These are phyloP conservation scores for Lochmaea crataegi DNA, from an alignment of 2,888 invertebrate genomes.

Conservation along the genomic window DNA sequence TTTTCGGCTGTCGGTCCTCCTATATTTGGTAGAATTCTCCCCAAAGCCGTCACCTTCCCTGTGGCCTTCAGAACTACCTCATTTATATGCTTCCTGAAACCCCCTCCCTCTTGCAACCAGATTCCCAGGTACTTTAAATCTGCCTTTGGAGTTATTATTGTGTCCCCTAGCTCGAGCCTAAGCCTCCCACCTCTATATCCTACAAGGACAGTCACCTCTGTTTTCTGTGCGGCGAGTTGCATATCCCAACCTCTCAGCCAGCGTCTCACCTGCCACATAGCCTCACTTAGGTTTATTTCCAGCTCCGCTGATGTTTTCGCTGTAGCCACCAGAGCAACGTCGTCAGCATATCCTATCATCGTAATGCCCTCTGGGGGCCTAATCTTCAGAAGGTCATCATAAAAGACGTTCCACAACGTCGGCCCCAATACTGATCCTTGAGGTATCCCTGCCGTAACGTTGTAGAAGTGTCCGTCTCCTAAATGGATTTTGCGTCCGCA, in stretches of 20 bases:
- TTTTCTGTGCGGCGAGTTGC: no score
- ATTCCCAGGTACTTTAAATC: no score
- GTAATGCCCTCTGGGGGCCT: background rate
- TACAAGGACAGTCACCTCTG: no score
- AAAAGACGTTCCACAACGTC: slow-evolving; percentile 32
- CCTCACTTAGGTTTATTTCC: background rate
- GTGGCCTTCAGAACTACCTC: no score
- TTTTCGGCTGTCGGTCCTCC: slow-evolving; percentile 24
- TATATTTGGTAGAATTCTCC: slow-evolving; percentile 44
- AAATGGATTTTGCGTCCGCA: no score
- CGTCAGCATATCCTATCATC: slow-evolving; percentile 14
- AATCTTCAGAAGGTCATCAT: slow-evolving; percentile 28
- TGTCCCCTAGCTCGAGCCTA: no score
- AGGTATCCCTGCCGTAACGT: no score
- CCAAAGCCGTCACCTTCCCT: background rate
- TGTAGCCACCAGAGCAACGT: background rate
- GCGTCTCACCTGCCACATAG: background rate
- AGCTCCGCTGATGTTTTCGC: background rate
- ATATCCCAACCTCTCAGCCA: background rate
- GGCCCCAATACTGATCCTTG: slow-evolving; percentile 41
- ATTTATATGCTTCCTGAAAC: no score
- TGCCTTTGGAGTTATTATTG: no score
- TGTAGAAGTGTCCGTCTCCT: no score
- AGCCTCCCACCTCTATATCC: no score
- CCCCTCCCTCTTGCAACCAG: no score